Percentiles rank a stretch among this genome's conserved stretches.
Evolutionary conservation across 2,888 invertebrate species (phyloP).

Genomic region (Cynaeus angustus): DNA sequence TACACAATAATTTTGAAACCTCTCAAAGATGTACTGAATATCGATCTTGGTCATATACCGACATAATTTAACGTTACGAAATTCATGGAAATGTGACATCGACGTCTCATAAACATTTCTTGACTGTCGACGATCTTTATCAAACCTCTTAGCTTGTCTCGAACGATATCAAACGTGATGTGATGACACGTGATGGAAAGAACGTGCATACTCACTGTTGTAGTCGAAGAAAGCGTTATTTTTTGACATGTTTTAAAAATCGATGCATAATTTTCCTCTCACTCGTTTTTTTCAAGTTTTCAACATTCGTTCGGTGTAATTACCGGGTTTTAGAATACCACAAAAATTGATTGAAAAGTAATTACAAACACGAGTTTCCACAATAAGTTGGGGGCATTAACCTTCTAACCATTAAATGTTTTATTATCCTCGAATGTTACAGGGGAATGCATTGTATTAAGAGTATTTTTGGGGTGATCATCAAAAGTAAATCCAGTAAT

Average conservation of each 20-base stretch:
- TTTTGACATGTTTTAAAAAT: slow-evolving; percentile 4
- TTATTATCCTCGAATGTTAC: slow-evolving; percentile 3
- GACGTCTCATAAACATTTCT: slow-evolving; percentile 9
- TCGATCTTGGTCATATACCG: background rate
- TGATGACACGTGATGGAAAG: slow-evolving; percentile 19
- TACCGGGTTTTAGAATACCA: slow-evolving; percentile 12
- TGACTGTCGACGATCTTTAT: background rate
- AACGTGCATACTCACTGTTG: slow-evolving; percentile 9
- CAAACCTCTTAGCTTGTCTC: background rate
- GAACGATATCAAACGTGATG: slow-evolving; percentile 2
- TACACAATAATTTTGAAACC: background rate
- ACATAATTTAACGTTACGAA: background rate
- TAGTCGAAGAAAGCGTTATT: background rate
- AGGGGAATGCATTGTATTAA: background rate
- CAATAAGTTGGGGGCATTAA: slow-evolving; percentile 6
- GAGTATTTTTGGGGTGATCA: slow-evolving; percentile 11
- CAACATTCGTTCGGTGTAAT: background rate
- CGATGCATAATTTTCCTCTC: background rate
- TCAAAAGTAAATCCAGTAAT: background rate
- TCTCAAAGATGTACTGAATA: background rate
- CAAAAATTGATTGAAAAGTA: slow-evolving; percentile 20
- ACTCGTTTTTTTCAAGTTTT: background rate
- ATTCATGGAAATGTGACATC: slow-evolving; percentile 5
- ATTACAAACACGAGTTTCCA: background rate
- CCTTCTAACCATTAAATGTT: slow-evolving; percentile 14